Percentiles rank a stretch among this genome's conserved stretches.
Evolutionary conservation across 2,797 vertebrate species (phyloP).

Genomic region (Morelia viridis): DNA sequence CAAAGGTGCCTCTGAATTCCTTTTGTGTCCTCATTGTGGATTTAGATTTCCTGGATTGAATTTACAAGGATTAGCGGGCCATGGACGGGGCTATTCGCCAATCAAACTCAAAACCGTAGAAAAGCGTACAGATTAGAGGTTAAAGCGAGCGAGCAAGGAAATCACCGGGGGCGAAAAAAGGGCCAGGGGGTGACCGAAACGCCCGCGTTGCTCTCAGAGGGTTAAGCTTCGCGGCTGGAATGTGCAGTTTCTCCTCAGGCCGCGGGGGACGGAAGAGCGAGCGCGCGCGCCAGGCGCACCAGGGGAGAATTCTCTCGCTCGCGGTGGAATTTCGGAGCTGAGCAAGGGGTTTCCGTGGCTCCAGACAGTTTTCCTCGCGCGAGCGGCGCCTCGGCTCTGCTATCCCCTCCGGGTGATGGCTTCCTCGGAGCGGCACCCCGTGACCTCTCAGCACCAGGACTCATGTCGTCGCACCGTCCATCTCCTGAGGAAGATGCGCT

Average conservation of each 20-base stretch:
- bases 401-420: conserved; percentile 64
- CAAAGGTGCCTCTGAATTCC: not conserved
- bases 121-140: not conserved
- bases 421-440: conserved; percentile 49
- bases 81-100: conserved; percentile 51
- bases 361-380: not conserved
- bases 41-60: conserved; percentile 27
- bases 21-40: conserved; percentile 10
- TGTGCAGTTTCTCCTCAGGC: conserved; percentile 63
- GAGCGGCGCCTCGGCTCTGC: conserved; percentile 35
- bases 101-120: not conserved
- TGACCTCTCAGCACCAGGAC: conserved; percentile 54
- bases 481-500: conserved; percentile 75
- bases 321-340: conserved; percentile 68
- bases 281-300: conserved; percentile 42
- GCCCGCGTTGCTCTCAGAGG: conserved; percentile 68
- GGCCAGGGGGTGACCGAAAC: conserved; percentile 49
- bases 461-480: conserved; percentile 72
- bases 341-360: conserved; percentile 64
- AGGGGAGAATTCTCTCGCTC: conserved; percentile 62
- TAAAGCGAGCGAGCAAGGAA: conserved; percentile 44
- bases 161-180: not conserved
- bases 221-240: conserved; percentile 65
- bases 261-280: conserved; percentile 48
- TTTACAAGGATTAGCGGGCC: conserved; percentile 46